Conservation (phyloP, 2,888 invertebrate genomes). For the Synanthedon vespiformis region DNA sequence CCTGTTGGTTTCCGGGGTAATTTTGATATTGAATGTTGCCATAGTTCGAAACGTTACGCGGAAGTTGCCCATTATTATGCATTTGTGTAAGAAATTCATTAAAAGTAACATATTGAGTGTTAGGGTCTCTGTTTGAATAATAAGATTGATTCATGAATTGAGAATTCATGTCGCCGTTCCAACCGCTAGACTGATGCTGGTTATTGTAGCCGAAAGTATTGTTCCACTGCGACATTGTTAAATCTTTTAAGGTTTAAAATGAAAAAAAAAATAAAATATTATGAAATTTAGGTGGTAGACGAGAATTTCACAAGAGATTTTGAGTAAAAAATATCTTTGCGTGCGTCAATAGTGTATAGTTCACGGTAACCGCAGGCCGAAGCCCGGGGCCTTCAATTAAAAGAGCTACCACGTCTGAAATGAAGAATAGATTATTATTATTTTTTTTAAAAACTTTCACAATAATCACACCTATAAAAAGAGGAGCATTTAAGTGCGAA, state of each 20-base stretch:
- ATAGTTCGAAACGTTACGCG: slow-evolving; percentile 26
- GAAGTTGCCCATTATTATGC: slow-evolving; percentile 29
- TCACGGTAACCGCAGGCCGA: slow-evolving; percentile 52
- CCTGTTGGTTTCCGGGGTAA: slow-evolving; percentile 37
- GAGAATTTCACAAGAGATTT: slow-evolving; percentile 8
- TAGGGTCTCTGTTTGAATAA: slow-evolving; percentile 36
- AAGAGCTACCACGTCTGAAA: slow-evolving; percentile 30
- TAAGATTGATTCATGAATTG: slow-evolving; percentile 46
- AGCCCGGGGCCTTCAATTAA: slow-evolving; percentile 38
- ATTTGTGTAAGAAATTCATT: slow-evolving; percentile 57
- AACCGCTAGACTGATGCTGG: slow-evolving; percentile 42
- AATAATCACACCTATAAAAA: neutral
- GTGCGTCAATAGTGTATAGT: slow-evolving; percentile 11
- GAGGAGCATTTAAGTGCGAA: neutral
- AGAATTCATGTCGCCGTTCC: slow-evolving; percentile 43
- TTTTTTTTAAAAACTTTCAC: neutral
- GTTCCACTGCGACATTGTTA: slow-evolving; percentile 61
- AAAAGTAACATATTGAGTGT: slow-evolving; percentile 55
- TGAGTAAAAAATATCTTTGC: slow-evolving; percentile 13
- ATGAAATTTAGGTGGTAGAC: slow-evolving; percentile 5
- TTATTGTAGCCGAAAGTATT: slow-evolving; percentile 51
- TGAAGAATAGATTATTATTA: neutral
- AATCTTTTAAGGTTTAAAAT: slow-evolving; percentile 2
- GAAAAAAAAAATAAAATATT: slow-evolving; percentile 28
- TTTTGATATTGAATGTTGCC: slow-evolving; percentile 42